phyloP scores from a whole-genome alignment of 2,797 vertebrate genomes.

The Anguilla obscura region DNA sequence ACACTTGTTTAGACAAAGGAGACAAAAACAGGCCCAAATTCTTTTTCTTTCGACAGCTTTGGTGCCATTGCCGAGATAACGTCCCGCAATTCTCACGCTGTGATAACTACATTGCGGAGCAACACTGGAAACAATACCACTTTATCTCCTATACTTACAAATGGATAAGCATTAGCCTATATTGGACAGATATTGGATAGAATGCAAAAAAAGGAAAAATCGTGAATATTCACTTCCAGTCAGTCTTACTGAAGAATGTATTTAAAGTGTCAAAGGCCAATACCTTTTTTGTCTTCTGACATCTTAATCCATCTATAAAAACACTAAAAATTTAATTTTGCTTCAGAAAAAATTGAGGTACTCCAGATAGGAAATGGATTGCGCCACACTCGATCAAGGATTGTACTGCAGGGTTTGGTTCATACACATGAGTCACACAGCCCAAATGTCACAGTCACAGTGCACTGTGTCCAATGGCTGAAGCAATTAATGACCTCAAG shows the following conservation, averaged over 20 bases:
- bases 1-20: slow-evolving; percentile 54
- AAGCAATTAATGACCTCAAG: slow-evolving; percentile 36
- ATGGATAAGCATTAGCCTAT: slow-evolving; percentile 14
- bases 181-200: slow-evolving; percentile 3
- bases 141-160: slow-evolving; percentile 47
- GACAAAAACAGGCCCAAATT: slow-evolving; percentile 39
- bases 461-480: slow-evolving; percentile 25
- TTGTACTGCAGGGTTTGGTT: slow-evolving; percentile 11
- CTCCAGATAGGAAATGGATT: background rate
- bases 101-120: slow-evolving; percentile 66
- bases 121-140: slow-evolving; percentile 61
- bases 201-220: slow-evolving; percentile 10
- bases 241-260: slow-evolving; percentile 30
- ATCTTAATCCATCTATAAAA: slow-evolving; percentile 39
- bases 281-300: slow-evolving; percentile 27
- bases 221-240: background rate
- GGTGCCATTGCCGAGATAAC: slow-evolving; percentile 64
- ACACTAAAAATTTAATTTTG: slow-evolving; percentile 5
- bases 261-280: slow-evolving; percentile 39
- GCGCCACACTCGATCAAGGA: background rate
- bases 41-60: slow-evolving; percentile 61
- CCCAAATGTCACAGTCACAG: slow-evolving; percentile 48
- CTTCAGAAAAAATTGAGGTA: background rate
- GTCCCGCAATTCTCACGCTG: slow-evolving; percentile 66
- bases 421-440: slow-evolving; percentile 40